Evolutionary conservation across 2,888 invertebrate genomes (phyloP).

Genomic region (Holacanthella duospinosa): DNA sequence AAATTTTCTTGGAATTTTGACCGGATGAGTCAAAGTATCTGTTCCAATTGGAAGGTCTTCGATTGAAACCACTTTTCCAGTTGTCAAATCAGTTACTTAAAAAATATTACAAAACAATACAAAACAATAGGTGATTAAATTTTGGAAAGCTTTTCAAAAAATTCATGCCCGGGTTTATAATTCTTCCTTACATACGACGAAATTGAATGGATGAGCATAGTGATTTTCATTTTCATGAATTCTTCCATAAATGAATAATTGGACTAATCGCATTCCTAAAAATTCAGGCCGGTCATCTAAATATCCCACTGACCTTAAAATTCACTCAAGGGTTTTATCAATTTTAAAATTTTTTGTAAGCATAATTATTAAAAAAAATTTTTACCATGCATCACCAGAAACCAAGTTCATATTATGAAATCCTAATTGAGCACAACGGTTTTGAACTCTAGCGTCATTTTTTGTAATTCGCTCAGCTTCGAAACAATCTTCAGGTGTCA

Average conservation of each 20-base stretch:
- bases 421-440: not conserved
- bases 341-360: not conserved
- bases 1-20: not conserved
- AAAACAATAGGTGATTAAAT: not conserved
- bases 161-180: not conserved
- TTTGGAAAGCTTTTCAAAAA: not conserved
- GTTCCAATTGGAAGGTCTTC: slow-evolving; percentile 19
- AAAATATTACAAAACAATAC: not conserved
- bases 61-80: slow-evolving; percentile 12
- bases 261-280: not conserved
- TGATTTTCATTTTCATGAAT: slow-evolving; percentile 14
- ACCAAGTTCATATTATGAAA: not conserved
- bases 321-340: not conserved
- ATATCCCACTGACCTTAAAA: slow-evolving; percentile 12
- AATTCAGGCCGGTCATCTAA: slow-evolving; percentile 8
- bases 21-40: slow-evolving; percentile 8
- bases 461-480: slow-evolving; percentile 14
- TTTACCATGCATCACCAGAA: not conserved
- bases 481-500: slow-evolving; percentile 27
- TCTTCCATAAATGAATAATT: slow-evolving; percentile 13
- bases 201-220: slow-evolving; percentile 25
- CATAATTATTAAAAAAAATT: not conserved
- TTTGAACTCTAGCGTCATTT: not conserved
- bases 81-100: slow-evolving; percentile 12
- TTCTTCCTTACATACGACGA: slow-evolving; percentile 6